Evolutionary conservation across 2,797 vertebrate genomes (phyloP).

Genomic region (Myioborus miniatus): DNA sequence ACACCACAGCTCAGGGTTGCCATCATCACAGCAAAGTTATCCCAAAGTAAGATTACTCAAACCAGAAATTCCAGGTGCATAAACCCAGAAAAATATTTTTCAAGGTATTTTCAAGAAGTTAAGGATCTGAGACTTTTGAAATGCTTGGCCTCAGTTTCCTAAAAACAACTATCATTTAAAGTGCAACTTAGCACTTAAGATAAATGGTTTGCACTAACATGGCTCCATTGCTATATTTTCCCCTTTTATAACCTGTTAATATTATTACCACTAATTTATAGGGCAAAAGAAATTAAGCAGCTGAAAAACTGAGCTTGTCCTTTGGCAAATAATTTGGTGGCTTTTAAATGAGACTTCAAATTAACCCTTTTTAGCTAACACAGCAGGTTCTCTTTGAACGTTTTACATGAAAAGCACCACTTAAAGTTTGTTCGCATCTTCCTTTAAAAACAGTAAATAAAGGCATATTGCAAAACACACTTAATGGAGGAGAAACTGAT

Average conservation of each 20-base stretch:
- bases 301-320: slow-evolving; percentile 31
- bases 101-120: neutral
- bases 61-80: neutral
- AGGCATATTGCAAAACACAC: neutral
- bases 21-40: neutral
- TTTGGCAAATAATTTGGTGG: slow-evolving; percentile 39
- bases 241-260: slow-evolving; percentile 23
- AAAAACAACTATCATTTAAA: neutral
- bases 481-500: neutral
- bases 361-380: slow-evolving; percentile 54
- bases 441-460: neutral
- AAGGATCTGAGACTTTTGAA: neutral
- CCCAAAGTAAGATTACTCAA: neutral
- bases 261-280: slow-evolving; percentile 19
- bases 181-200: slow-evolving; percentile 1
- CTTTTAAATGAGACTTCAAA: slow-evolving; percentile 49
- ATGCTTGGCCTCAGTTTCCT: neutral
- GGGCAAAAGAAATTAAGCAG: slow-evolving; percentile 36
- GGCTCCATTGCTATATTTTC: neutral
- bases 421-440: slow-evolving; percentile 13
- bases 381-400: slow-evolving; percentile 25
- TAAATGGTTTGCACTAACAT: neutral
- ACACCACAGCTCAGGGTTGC: neutral
- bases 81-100: slow-evolving; percentile 21
- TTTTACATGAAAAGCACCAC: neutral